Base-by-base conservation (phyloP, 2,797 vertebrate species). In the Podarcis siculus region DNA sequence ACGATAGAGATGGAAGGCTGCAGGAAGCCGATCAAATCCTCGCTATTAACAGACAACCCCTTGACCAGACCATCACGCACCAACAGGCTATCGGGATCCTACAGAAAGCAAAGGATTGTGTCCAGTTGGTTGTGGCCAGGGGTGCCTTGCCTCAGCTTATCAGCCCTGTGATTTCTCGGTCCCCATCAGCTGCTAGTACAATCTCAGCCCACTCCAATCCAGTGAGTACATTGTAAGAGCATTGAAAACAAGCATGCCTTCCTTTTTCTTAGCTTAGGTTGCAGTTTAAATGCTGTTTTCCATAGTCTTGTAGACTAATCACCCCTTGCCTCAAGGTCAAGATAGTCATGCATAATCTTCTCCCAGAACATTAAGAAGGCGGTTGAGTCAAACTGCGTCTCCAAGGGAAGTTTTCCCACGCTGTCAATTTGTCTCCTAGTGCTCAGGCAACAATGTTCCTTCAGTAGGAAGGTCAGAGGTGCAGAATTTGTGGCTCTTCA, bases 21-120 rank as follows among this genome's bases (percentile, higher is more conserved):
- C 98, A 97, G 94, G 98, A 99, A 95, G 98, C 98, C 0, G 99
- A 99, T 96, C 99, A 99, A 96, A 99, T 99, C 93, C 96, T 99
- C 90, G 97, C 98, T 91, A 99, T 99, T 94, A 99, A 99, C 0
- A 97, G 98, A 72, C 98, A 98, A 95, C 95, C 96, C 1, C 97
- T 99, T 89, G 98, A 99, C 95, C 97, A 98, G 95, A 98, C 97
- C 13, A 98, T 99, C 93, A 99, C 98, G 83, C 99, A 99, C 96
- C 98, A 99, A 95, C 98, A 99, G 95, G 99, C 99, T 81, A 98
- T 99, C 83, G 95, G 96, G 90, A 97, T 99, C 94, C 97, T 99
- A 77, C 99, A 99, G 96, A 97, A 97, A 87, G 98, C 98, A 30
- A 98, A 98, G 61, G 98, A 99, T 89, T 95, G 94, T 58, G 98